These are phyloP conservation scores for Podargus strigoides DNA, from an alignment of 2,797 vertebrate genomes.

Conservation along the genomic window DNA sequence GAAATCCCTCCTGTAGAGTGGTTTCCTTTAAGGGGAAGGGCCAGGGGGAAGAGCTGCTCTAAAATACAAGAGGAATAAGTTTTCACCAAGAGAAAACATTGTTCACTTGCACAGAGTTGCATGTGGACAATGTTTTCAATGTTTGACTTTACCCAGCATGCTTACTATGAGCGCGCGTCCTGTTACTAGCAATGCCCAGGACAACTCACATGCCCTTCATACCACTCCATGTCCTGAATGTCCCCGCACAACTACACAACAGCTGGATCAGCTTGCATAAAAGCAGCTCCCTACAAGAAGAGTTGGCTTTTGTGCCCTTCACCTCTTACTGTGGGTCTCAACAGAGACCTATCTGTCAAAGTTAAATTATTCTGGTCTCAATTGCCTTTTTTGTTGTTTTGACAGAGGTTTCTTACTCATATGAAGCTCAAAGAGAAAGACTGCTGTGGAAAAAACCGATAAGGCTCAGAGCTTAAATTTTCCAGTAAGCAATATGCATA, in stretches of 20 bases:
- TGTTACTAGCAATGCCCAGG: neutral
- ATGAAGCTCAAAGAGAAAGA: neutral
- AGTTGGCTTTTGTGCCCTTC: neutral
- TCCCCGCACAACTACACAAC: neutral
- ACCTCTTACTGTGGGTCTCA: neutral
- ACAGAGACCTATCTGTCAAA: neutral
- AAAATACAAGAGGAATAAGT: neutral
- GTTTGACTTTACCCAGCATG: neutral
- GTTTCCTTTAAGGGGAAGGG: neutral
- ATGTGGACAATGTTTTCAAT: no score
- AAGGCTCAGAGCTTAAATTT: neutral
- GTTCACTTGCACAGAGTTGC: rapidly evolving
- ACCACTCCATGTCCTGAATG: neutral
- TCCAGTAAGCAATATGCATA: neutral
- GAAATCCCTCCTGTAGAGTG: neutral
- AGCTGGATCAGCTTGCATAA: neutral
- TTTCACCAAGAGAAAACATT: neutral
- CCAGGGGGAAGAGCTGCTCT: neutral
- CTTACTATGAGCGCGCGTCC: rapidly evolving
- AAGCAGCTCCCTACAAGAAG: neutral
- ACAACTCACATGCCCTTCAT: neutral
- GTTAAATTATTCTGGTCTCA: neutral
- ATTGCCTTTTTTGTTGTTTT: neutral
- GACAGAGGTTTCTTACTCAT: neutral
- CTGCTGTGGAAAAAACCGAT: neutral